These are phyloP conservation scores for Alces alces DNA, from an alignment of 2,113 vertebrate genomes.

Conservation along the genomic window DNA sequence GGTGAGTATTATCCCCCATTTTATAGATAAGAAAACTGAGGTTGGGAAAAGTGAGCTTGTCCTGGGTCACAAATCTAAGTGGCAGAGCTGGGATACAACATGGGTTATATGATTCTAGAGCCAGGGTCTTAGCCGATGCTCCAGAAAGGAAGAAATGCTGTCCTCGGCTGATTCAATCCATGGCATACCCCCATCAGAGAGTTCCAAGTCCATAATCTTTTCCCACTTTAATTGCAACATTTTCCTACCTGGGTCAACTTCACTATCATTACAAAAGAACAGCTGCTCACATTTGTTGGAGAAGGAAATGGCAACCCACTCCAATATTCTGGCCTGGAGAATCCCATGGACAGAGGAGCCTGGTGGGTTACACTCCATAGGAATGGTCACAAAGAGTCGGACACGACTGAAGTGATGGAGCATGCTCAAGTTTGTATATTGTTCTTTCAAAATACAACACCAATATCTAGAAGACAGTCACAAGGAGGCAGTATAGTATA, in stretches of 20 bases:
- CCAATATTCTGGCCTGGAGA: neutral
- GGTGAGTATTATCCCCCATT: neutral
- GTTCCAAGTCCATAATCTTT: neutral
- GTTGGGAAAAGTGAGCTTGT: neutral
- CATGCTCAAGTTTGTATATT: neutral
- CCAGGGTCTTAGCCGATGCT: neutral
- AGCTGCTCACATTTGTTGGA: neutral
- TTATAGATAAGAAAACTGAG: neutral
- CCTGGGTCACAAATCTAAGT: neutral
- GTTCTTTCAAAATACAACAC: neutral
- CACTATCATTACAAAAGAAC: neutral
- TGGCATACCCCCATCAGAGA: neutral
- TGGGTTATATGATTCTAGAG: neutral
- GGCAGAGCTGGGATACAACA: neutral
- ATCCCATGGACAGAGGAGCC: neutral
- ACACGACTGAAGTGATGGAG: neutral
- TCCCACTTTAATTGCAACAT: neutral
- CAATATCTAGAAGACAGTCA: neutral
- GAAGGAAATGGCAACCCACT: neutral
- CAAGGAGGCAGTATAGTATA: neutral
- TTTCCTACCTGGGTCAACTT: neutral
- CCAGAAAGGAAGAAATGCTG: neutral
- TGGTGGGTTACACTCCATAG: neutral
- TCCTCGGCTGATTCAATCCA: neutral
- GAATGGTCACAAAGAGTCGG: neutral